These are phyloP conservation scores for Smittia sp. DNA, from an alignment of 2,888 invertebrate genomes.

Conservation along the genomic window DNA sequence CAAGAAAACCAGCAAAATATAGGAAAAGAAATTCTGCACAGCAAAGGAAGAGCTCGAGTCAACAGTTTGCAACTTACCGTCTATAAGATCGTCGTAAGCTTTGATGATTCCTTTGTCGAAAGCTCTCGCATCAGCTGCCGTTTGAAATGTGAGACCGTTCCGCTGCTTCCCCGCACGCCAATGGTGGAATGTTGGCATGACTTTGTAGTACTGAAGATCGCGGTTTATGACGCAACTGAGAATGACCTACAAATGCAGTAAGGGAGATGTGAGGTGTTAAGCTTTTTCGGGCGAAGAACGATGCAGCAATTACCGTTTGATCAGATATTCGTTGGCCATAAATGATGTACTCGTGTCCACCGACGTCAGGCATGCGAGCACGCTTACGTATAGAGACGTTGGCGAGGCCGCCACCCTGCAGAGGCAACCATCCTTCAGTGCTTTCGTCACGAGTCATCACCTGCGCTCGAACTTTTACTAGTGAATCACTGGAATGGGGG, in stretches of 20 bases:
- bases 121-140: constrained; percentile 89
- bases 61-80: constrained; percentile 64
- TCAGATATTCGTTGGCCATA: constrained; percentile 90
- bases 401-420: constrained; percentile 90
- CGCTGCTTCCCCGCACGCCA: constrained; percentile 95
- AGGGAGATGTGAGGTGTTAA: not conserved
- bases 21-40: not conserved
- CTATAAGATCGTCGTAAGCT: constrained; percentile 84
- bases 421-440: constrained; percentile 92
- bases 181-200: constrained; percentile 98
- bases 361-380: constrained; percentile 56
- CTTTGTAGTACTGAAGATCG: constrained; percentile 95
- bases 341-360: constrained; percentile 85
- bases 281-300: not conserved
- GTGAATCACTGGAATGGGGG: constrained; percentile 70
- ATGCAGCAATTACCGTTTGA: constrained; percentile 69
- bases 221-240: constrained; percentile 92
- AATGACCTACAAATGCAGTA: constrained; percentile 67
- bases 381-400: constrained; percentile 87
- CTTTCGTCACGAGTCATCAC: constrained; percentile 98
- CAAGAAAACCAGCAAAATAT: constrained; percentile 16
- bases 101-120: constrained; percentile 89
- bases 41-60: constrained; percentile 5
- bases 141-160: constrained; percentile 94
- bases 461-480: constrained; percentile 97